phyloP scores from a whole-genome alignment of 2,113 vertebrate genomes.

The Daphoenositta chrysoptera region DNA sequence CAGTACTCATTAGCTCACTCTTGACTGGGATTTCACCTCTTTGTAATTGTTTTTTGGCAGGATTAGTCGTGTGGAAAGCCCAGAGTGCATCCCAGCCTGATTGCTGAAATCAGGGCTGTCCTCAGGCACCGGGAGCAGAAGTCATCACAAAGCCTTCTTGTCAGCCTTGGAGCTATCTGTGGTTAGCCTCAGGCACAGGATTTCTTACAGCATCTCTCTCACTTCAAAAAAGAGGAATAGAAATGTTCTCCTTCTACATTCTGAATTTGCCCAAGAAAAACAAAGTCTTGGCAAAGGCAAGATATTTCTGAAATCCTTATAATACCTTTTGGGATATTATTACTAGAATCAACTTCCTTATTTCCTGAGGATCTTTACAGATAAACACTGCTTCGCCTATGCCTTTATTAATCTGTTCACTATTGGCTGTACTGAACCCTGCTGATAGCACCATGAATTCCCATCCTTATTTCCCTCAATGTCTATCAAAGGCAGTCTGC shows the following conservation, averaged over 20 bases:
- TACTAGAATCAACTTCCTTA: not conserved
- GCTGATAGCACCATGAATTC: not conserved
- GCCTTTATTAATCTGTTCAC: not conserved
- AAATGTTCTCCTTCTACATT: not conserved
- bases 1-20: not conserved
- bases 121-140: not conserved
- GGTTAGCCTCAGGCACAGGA: not conserved
- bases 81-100: not conserved
- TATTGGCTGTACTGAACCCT: not conserved
- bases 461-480: not conserved
- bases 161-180: not conserved
- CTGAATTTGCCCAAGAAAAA: not conserved
- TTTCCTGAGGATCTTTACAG: not conserved
- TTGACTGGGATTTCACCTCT: not conserved
- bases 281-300: not conserved
- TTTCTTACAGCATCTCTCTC: not conserved
- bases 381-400: not conserved
- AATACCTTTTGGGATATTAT: not conserved
- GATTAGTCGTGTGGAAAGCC: not conserved
- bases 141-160: not conserved
- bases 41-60: not conserved
- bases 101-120: not conserved
- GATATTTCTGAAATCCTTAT: not conserved
- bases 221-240: not conserved
- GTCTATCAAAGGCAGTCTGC: not conserved